phyloP scores from a whole-genome alignment of 2,888 invertebrate species.

The Taenaris catops region DNA sequence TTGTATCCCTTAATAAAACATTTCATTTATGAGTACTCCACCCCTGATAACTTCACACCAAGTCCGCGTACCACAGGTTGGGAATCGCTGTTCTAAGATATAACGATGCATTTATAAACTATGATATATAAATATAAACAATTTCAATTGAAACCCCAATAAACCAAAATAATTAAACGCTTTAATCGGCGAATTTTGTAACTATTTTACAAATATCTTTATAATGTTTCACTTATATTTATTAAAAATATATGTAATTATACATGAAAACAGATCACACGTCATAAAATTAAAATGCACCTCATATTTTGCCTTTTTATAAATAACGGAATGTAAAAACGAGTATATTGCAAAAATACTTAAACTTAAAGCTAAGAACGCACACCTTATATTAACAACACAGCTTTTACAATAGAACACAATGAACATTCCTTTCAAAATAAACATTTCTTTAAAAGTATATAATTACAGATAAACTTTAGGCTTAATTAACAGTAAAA shows the following conservation, averaged over 20 bases:
- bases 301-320: constrained; percentile 7
- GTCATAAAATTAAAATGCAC: constrained; percentile 16
- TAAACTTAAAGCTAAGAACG: constrained; percentile 14
- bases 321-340: constrained; percentile 22
- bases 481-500: too few relatives aligned
- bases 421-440: constrained; percentile 7
- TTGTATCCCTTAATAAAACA: too few relatives aligned
- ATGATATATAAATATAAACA: constrained; percentile 2
- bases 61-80: too few relatives aligned
- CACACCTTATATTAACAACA: constrained; percentile 9
- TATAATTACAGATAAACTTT: too few relatives aligned
- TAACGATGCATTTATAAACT: constrained; percentile 9
- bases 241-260: neutral
- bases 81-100: too few relatives aligned
- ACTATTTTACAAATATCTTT: neutral
- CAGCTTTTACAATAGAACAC: constrained; percentile 14
- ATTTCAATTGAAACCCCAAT: constrained; percentile 1
- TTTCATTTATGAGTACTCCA: too few relatives aligned
- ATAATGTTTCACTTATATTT: constrained; percentile 1
- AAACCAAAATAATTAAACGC: too few relatives aligned
- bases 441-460: neutral
- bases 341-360: constrained; percentile 6
- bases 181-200: neutral
- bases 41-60: too few relatives aligned
- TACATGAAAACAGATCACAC: constrained; percentile 5